A percentile compares a stretch with the other conserved stretches of the same genome.
Conservation (phyloP, 1,140 invertebrate species). For the Tigriopus japonicus region DNA sequence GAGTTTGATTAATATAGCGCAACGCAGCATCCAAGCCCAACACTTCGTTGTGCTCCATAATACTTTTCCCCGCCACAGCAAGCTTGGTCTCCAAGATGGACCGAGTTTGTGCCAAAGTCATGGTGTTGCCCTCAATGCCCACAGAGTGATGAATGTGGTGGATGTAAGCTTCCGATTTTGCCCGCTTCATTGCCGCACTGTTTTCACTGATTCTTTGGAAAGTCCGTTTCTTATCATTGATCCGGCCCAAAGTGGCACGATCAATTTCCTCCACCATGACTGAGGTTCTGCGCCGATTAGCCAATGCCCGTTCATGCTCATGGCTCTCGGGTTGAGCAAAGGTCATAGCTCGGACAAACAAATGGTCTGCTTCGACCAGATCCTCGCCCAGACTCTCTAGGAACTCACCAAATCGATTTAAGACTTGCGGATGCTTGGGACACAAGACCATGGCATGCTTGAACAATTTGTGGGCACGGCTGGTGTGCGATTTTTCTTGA, state of each 20-base stretch:
- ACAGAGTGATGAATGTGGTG: slow-evolving; percentile 88
- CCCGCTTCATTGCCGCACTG: slow-evolving; percentile 52
- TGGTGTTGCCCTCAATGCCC: slow-evolving; percentile 91
- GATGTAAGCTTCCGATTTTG: slow-evolving; percentile 85
- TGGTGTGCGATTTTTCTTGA: slow-evolving; percentile 53
- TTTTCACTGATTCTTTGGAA: slow-evolving; percentile 58
- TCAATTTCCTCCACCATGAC: slow-evolving; percentile 79
- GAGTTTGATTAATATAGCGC: slow-evolving; percentile 81
- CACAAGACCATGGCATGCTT: slow-evolving; percentile 73
- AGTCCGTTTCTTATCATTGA: slow-evolving; percentile 66
- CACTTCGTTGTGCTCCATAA: slow-evolving; percentile 92
- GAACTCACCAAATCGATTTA: slow-evolving; percentile 84
- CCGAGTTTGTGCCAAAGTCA: slow-evolving; percentile 78
- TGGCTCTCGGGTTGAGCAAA: slow-evolving; percentile 38
- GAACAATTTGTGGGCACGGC: slow-evolving; percentile 70
- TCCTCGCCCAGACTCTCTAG: slow-evolving; percentile 67
- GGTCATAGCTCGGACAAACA: slow-evolving; percentile 60
- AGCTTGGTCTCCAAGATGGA: slow-evolving; percentile 80
- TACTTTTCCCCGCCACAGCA: slow-evolving; percentile 67
- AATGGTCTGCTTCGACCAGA: slow-evolving; percentile 68
- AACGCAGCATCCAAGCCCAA: slow-evolving; percentile 80
- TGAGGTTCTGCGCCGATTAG: slow-evolving; percentile 60
- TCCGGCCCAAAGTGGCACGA: slow-evolving; percentile 47
- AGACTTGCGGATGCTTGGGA: slow-evolving; percentile 72
- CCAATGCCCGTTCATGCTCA: slow-evolving; percentile 52